Base-by-base conservation (phyloP, 2,888 invertebrate genomes). In the Phanerotoma sp. region DNA sequence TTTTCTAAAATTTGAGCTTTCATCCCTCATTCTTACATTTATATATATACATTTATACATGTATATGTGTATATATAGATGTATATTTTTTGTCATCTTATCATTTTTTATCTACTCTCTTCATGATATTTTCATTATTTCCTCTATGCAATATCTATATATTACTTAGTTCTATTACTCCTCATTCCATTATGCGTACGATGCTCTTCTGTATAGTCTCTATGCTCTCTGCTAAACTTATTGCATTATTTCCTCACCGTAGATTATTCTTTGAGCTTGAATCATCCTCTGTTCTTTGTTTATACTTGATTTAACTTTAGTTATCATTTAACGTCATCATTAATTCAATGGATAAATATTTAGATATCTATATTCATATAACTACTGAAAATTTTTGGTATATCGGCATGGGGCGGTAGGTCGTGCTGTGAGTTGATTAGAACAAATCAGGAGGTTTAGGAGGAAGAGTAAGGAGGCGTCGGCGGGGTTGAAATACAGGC, bases 321-420 rank as follows among this genome's bases (percentile, higher is more conserved):
- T n/a, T n/a, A n/a, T n/a, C n/a, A n/a, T n/a, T 35, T 13, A 35
- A 6, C 9, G 15, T 35, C 35, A 35, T 13, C 15, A 35, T 6
- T 35, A 35, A n/a, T 35, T 4, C 16, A 15, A 35, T 35, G n/a
- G n/a, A n/a, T n/a, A 15, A 35, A 15, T 35, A 35, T 35, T 15
- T 15, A 15, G 13, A 35, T n/a, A 15, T 15, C 11, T 35, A 35
- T 35, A 35, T n/a, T 35, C 13, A 15, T n/a, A 7, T 13, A 35
- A n/a, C 9, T 35, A 35, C 10, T 15, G 16, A n/a, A n/a, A 11
- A 15, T 35, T 15, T 13, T 15, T n/a, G 16, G 16, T 13, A 35
- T 30, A 42, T 50, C 50, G 54, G 45, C 46, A 55, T 50, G 54
- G 54, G 50, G 54, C 54, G 54, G 54, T 54, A 41, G 35, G 54